phyloP scores from a whole-genome alignment of 2,888 invertebrate species.

The Escarpia spicata region DNA sequence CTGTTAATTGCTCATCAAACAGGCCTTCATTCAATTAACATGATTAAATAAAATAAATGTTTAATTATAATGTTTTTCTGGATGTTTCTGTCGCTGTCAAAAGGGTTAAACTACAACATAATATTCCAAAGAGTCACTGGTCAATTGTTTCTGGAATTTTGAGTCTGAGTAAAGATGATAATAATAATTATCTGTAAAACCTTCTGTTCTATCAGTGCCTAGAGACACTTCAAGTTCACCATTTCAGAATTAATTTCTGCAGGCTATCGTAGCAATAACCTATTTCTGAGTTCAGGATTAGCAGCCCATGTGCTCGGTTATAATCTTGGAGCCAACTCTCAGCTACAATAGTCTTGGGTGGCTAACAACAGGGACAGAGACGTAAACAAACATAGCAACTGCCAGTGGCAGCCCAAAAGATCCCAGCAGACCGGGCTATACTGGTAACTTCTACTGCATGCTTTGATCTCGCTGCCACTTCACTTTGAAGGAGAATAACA shows the following conservation, averaged over 20 bases:
- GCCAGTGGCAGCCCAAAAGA: background rate
- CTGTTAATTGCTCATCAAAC: too few relatives aligned
- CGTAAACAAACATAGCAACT: conserved; percentile 7
- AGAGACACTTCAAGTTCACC: background rate
- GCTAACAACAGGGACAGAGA: background rate
- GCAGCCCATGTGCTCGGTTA: background rate
- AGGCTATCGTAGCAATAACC: background rate
- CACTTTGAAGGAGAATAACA: background rate
- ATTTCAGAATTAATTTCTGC: background rate
- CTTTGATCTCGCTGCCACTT: background rate
- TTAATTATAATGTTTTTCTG: too few relatives aligned
- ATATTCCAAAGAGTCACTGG: background rate
- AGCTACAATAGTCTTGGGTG: background rate
- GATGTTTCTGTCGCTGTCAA: too few relatives aligned
- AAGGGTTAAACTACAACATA: background rate
- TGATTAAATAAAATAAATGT: too few relatives aligned
- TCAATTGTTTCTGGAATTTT: too few relatives aligned
- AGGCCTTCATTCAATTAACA: too few relatives aligned
- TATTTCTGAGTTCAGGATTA: background rate
- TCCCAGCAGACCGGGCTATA: background rate
- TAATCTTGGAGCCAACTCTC: background rate
- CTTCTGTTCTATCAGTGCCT: background rate
- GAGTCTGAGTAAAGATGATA: too few relatives aligned
- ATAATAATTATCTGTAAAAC: background rate
- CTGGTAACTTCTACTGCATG: background rate